Evolutionary conservation across 2,888 invertebrate species (phyloP).

Genomic region (Harmothoe impar): DNA sequence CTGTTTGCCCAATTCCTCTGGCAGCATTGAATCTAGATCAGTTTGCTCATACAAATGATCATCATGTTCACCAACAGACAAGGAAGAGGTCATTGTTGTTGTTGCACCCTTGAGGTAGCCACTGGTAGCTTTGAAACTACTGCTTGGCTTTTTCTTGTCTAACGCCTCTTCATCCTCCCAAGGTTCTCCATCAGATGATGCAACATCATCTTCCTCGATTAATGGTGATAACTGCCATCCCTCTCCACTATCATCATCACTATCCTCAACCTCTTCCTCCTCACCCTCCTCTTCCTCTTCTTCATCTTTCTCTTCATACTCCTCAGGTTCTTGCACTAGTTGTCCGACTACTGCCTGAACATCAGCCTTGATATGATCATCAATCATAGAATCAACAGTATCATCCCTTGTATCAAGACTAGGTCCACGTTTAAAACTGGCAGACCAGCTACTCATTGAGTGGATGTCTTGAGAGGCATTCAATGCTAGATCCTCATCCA

Average conservation of each 20-base stretch:
- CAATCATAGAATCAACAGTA: too few species aligned
- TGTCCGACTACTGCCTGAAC: not conserved
- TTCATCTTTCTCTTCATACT: not conserved
- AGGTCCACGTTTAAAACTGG: too few species aligned
- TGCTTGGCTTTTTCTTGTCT: not conserved
- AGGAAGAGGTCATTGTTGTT: too few species aligned
- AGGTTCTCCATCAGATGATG: conserved; percentile 17
- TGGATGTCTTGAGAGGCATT: too few species aligned
- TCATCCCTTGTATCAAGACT: too few species aligned
- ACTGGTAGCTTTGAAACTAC: conserved; percentile 38
- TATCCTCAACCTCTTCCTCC: not conserved
- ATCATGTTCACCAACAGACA: too few species aligned
- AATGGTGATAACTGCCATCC: not conserved
- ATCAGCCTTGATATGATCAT: not conserved
- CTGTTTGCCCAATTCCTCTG: too few species aligned
- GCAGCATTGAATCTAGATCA: too few species aligned
- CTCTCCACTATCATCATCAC: conserved; percentile 23
- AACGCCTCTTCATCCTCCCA: conserved; percentile 21
- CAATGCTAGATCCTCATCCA: too few species aligned
- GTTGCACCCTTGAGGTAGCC: not conserved
- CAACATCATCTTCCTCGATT: not conserved
- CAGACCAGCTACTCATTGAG: too few species aligned
- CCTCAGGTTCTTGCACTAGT: not conserved
- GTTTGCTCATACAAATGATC: too few species aligned
- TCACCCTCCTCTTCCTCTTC: not conserved